Evolutionary conservation across 2,797 vertebrate species (phyloP).

Genomic region (Tokudaia tokunoshimensis): DNA sequence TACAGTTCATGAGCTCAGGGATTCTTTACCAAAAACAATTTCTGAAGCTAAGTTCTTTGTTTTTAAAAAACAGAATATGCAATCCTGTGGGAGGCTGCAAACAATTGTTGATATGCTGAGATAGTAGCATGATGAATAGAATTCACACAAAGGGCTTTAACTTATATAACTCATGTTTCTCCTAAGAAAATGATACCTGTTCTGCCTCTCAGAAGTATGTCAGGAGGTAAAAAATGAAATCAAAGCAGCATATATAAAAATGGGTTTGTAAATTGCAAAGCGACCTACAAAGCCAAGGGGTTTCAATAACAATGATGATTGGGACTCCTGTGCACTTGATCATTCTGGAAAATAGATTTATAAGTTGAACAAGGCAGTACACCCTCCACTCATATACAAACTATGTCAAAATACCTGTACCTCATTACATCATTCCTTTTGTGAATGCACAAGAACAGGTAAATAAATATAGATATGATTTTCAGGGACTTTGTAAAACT

Average conservation of each 20-base stretch:
- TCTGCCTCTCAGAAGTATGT: background rate
- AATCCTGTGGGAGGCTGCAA: background rate
- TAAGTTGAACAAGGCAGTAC: background rate
- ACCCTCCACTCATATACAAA: slow-evolving; percentile 35
- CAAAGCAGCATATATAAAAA: background rate
- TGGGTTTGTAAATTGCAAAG: slow-evolving; percentile 40
- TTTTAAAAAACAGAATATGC: background rate
- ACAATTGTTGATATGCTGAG: background rate
- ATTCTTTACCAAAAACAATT: slow-evolving; percentile 37
- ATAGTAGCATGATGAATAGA: background rate
- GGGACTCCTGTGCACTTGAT: background rate
- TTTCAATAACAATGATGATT: background rate
- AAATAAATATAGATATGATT: slow-evolving; percentile 29
- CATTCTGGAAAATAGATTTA: slow-evolving; percentile 31
- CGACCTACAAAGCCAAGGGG: background rate
- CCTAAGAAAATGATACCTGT: background rate
- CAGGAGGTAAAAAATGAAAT: slow-evolving; percentile 42
- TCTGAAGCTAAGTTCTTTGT: background rate
- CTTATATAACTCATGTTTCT: slow-evolving; percentile 29
- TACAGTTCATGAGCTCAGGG: background rate
- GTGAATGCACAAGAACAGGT: background rate
- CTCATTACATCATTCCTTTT: slow-evolving; percentile 47
- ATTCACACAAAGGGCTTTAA: background rate
- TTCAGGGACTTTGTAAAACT: slow-evolving; percentile 29
- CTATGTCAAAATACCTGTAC: slow-evolving; percentile 21